Evolutionary conservation across 2,888 invertebrate species (phyloP).

Genomic region (Sipunculus nudus): DNA sequence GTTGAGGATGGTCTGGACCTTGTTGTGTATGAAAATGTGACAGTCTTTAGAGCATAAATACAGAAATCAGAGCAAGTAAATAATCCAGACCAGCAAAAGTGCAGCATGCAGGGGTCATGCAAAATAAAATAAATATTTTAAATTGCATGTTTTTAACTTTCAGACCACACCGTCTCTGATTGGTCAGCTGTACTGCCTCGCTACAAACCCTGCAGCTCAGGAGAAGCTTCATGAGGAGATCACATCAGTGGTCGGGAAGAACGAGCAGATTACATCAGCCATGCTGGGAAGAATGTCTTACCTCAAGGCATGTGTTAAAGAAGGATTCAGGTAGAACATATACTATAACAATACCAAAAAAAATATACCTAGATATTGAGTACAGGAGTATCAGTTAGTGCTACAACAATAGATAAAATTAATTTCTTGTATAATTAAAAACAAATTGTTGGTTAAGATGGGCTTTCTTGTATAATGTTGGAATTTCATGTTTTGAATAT

Average conservation of each 20-base stretch:
- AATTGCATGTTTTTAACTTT: slow-evolving; percentile 10
- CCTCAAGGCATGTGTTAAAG: slow-evolving; percentile 82
- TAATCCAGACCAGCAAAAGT: no score
- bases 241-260: slow-evolving; percentile 35
- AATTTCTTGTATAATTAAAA: no score
- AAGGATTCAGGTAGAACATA: slow-evolving; percentile 70
- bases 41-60: no score
- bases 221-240: slow-evolving; percentile 75
- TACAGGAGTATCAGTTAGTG: no score
- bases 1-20: no score
- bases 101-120: no score
- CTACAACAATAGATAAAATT: no score
- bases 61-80: no score
- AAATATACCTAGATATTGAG: neutral
- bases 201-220: slow-evolving; percentile 77
- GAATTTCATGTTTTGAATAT: no score
- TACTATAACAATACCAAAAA: neutral
- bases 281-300: slow-evolving; percentile 75
- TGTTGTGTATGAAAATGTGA: no score
- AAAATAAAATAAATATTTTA: neutral
- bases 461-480: no score
- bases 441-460: no score
- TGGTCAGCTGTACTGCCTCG: slow-evolving; percentile 77
- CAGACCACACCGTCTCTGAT: slow-evolving; percentile 55
- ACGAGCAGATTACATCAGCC: slow-evolving; percentile 68